phyloP scores from a whole-genome alignment of 2,797 vertebrate genomes.

The Cuculus canorus region DNA sequence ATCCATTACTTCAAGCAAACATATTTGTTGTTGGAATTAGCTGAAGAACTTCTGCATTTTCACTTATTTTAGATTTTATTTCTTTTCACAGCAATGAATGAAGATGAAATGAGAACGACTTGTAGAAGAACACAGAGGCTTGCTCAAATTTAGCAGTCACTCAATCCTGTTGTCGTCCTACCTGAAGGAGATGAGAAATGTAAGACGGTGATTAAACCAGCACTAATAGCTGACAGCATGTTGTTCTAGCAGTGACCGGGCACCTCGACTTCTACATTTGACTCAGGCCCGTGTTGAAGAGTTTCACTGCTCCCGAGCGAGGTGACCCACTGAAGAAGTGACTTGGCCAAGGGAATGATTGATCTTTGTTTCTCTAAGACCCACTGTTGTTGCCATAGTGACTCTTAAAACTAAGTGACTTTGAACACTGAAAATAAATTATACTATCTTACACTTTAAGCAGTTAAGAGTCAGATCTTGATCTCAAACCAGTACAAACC shows the following conservation, averaged over 20 bases:
- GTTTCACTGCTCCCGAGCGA: background rate
- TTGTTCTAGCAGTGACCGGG: background rate
- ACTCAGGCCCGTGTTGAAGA: background rate
- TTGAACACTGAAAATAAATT: background rate
- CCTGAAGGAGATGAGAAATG: background rate
- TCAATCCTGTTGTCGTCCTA: background rate
- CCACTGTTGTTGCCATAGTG: background rate
- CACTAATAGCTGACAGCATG: fast-evolving
- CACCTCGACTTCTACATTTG: fast-evolving
- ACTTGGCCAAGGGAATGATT: background rate
- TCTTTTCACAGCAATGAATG: background rate
- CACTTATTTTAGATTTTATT: background rate
- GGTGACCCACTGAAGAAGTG: background rate
- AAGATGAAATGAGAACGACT: background rate
- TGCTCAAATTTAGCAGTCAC: background rate
- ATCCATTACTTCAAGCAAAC: background rate
- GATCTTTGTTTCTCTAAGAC: background rate
- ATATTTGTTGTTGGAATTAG: background rate
- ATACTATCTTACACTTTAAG: background rate
- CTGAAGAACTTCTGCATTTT: background rate
- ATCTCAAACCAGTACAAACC: background rate
- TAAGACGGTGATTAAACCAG: background rate
- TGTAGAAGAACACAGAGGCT: background rate
- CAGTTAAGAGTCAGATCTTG: background rate
- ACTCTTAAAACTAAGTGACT: background rate